These are phyloP conservation scores for Spheniscus mendiculus DNA, from an alignment of 2,113 vertebrate species.

Conservation along the genomic window DNA sequence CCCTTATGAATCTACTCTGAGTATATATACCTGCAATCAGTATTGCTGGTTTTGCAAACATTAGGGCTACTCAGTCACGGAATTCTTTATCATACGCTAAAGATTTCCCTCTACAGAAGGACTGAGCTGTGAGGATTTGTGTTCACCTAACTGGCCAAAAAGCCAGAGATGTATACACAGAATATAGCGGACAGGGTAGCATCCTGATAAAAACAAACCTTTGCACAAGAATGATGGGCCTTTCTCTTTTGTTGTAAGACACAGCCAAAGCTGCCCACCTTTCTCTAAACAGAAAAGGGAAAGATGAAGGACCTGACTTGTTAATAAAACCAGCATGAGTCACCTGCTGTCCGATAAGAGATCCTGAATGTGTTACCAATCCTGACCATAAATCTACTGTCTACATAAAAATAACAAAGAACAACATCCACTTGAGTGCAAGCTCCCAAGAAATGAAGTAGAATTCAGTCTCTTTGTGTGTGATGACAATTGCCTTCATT, in stretches of 20 bases:
- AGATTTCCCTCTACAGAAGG: neutral
- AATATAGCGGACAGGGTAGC: neutral
- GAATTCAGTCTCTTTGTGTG: slow-evolving; percentile 12
- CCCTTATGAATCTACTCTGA: neutral
- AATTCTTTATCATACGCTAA: neutral
- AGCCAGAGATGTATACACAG: neutral
- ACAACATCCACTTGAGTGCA: neutral
- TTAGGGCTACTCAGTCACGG: neutral
- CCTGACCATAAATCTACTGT: neutral
- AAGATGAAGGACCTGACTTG: neutral
- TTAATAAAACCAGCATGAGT: neutral
- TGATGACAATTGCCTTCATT: slow-evolving; percentile 12
- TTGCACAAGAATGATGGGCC: neutral
- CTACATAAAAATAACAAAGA: slow-evolving; percentile 15
- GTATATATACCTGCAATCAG: neutral
- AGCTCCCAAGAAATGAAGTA: neutral
- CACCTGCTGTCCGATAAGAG: neutral
- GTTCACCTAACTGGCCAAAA: neutral
- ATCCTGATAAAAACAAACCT: neutral
- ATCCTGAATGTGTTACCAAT: neutral
- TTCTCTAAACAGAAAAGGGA: neutral
- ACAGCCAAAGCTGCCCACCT: neutral
- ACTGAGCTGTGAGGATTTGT: neutral
- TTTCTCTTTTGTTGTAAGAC: neutral
- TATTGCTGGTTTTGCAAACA: neutral